phyloP scores from a whole-genome alignment of 2,797 vertebrate species.

The Podargus strigoides region DNA sequence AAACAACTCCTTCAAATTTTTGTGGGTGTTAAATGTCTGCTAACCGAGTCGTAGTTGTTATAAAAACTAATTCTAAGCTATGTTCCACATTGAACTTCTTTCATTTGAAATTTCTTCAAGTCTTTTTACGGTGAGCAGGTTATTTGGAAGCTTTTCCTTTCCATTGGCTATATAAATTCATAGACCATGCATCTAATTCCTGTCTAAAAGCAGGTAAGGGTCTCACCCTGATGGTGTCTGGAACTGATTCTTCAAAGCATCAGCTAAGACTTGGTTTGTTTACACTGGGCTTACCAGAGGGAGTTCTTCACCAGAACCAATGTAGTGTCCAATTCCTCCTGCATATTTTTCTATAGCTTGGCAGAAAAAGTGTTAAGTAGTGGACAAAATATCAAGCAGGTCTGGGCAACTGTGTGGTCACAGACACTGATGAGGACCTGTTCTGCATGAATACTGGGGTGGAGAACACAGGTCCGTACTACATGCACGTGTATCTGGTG shows the following conservation, averaged over 20 bases:
- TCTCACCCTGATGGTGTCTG: background rate
- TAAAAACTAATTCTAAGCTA: slow-evolving; percentile 11
- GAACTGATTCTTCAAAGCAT: background rate
- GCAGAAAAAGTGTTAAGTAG: background rate
- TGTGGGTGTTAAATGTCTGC: slow-evolving; percentile 44
- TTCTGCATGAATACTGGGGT: background rate
- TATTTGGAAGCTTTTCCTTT: slow-evolving; percentile 27
- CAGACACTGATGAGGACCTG: background rate
- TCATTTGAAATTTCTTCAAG: slow-evolving; percentile 4
- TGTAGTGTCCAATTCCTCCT: background rate
- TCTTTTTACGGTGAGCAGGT: background rate
- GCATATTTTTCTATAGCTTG: background rate
- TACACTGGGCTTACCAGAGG: background rate
- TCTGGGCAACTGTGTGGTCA: background rate
- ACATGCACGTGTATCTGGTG: background rate
- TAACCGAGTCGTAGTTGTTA: background rate
- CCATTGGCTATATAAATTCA: slow-evolving; percentile 1
- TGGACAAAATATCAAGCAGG: background rate
- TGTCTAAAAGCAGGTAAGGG: background rate
- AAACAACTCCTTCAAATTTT: slow-evolving; percentile 52
- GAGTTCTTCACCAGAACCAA: background rate
- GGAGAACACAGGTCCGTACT: background rate
- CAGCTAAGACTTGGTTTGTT: background rate
- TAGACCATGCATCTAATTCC: background rate
- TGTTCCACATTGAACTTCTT: slow-evolving; percentile 7